These are phyloP conservation scores for Eurytemora carolleeae DNA, from an alignment of 1,140 invertebrate species.

Conservation along the genomic window DNA sequence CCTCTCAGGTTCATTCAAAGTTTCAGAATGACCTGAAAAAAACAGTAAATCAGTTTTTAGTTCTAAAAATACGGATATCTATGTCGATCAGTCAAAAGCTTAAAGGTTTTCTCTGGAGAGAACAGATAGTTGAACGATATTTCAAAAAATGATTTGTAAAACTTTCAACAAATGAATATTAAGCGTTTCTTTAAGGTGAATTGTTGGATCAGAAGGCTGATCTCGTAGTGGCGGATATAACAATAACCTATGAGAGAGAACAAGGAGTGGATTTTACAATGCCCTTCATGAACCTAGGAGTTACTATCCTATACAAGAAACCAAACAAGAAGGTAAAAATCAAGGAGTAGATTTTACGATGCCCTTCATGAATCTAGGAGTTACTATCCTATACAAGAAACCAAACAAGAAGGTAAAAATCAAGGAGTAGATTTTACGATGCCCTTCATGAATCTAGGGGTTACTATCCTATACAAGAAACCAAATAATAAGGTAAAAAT, in stretches of 20 bases:
- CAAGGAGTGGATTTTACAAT: conserved; percentile 34
- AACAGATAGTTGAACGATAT: background rate
- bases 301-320: conserved; percentile 29
- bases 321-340: conserved; percentile 28
- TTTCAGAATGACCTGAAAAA: no score
- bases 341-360: conserved; percentile 35
- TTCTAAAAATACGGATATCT: no score
- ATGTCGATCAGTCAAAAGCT: no score
- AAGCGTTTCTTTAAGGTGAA: background rate
- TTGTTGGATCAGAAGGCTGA: conserved; percentile 29
- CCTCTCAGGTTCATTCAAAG: no score
- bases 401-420: conserved; percentile 60
- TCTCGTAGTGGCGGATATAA: conserved; percentile 32
- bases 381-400: conserved; percentile 73
- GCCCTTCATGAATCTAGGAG: conserved; percentile 34
- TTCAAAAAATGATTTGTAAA: no score
- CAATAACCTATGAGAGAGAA: conserved; percentile 32
- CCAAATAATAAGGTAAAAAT: conserved; percentile 60
- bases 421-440: conserved; percentile 84
- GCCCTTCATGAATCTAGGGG: conserved; percentile 83
- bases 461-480: conserved; percentile 66
- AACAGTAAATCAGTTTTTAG: no score
- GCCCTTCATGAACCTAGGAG: conserved; percentile 33
- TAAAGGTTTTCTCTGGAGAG: no score
- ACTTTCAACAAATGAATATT: background rate